Percentiles rank a stretch among this genome's conserved stretches.
Conservation (phyloP, 2,888 invertebrate species). For the Meiosimyza platycephala region DNA sequence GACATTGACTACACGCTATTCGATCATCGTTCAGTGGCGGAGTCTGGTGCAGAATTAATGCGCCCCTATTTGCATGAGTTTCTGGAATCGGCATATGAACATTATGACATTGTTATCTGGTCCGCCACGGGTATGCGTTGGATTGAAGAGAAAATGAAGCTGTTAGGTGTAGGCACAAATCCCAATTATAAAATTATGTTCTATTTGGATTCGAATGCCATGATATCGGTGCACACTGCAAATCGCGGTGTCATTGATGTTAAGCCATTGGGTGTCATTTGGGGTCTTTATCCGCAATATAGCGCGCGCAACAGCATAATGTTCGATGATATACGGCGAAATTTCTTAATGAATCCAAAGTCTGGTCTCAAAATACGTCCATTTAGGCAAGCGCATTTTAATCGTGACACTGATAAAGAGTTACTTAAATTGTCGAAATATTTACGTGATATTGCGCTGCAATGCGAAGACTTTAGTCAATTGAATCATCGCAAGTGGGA, state of each 20-base stretch:
- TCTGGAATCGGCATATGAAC: conserved; percentile 83
- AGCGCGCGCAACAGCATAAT: conserved; percentile 93
- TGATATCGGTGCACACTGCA: conserved; percentile 93
- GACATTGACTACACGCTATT: conserved; percentile 98
- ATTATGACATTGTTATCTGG: conserved; percentile 98
- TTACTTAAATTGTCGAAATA: conserved; percentile 83
- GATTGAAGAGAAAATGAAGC: conserved; percentile 97
- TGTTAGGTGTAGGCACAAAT: conserved; percentile 87
- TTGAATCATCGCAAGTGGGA: conserved; percentile 96
- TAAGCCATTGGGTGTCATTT: conserved; percentile 95
- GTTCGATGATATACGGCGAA: conserved; percentile 95
- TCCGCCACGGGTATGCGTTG: conserved; percentile 98
- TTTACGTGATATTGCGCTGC: conserved; percentile 82
- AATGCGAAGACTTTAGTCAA: conserved; percentile 83
- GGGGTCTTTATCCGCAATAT: conserved; percentile 94
- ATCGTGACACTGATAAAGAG: conserved; percentile 86
- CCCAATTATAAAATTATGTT: conserved; percentile 91
- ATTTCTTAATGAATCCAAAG: conserved; percentile 97
- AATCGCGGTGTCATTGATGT: conserved; percentile 94
- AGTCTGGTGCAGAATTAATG: conserved; percentile 89
- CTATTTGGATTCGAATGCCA: conserved; percentile 90
- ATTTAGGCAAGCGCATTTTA: conserved; percentile 90
- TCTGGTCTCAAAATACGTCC: conserved; percentile 91
- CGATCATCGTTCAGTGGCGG: conserved; percentile 93
- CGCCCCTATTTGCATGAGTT: conserved; percentile 96